Conservation (phyloP, 2,888 invertebrate species). For the Dendrolimus pini region DNA sequence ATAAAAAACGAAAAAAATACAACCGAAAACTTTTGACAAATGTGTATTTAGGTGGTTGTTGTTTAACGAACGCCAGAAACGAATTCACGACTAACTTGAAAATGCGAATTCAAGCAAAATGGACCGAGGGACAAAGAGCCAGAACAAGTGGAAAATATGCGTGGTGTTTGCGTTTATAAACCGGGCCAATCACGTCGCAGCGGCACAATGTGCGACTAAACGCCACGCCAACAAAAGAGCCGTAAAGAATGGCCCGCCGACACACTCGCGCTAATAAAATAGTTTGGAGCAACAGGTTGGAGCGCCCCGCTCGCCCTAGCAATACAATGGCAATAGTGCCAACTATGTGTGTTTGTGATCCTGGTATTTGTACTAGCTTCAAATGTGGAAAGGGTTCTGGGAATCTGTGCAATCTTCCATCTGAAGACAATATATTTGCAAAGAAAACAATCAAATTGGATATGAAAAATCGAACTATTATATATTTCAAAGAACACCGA, state of each 20-base stretch:
- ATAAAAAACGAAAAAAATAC: neutral
- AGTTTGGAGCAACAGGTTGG: constrained; percentile 71
- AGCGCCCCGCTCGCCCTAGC: constrained; percentile 38
- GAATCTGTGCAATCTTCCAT: neutral
- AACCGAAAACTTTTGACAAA: neutral
- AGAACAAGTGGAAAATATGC: constrained; percentile 49
- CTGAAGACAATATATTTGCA: no score
- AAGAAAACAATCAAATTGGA: no score
- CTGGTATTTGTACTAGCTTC: constrained; percentile 25
- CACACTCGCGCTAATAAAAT: constrained; percentile 72
- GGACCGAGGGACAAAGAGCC: constrained; percentile 36
- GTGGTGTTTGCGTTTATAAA: constrained; percentile 54
- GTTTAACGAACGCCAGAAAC: neutral
- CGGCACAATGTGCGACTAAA: constrained; percentile 60
- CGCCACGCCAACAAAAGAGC: constrained; percentile 67
- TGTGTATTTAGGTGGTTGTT: neutral
- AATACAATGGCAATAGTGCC: constrained; percentile 55
- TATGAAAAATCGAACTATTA: no score
- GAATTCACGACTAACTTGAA: constrained; percentile 4
- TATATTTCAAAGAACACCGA: no score
- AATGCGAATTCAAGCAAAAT: constrained; percentile 28
- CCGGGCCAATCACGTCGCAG: constrained; percentile 59
- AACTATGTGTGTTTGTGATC: constrained; percentile 41
- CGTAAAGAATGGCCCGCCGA: constrained; percentile 72
- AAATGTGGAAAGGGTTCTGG: neutral